Evolutionary conservation across 2,797 vertebrate species (phyloP).

Genomic region (Hyperoplus lanceolatus): DNA sequence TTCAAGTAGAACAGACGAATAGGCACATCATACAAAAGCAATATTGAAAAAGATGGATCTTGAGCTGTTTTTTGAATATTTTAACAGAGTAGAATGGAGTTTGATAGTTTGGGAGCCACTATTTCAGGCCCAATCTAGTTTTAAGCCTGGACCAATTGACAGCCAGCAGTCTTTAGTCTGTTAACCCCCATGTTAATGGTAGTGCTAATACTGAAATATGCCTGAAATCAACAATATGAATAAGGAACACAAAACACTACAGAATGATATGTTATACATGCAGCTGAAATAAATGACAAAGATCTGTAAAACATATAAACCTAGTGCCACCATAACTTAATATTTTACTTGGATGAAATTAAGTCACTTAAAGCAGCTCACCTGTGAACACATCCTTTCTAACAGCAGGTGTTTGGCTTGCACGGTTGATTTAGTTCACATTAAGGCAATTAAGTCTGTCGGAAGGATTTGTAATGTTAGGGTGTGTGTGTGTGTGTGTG

Average conservation of each 20-base stretch:
- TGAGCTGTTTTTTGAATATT: no score
- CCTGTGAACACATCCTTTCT: slow-evolving; percentile 27
- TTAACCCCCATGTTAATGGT: background rate
- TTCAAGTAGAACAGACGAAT: no score
- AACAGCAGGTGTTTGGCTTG: slow-evolving; percentile 27
- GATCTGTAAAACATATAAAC: slow-evolving; percentile 9
- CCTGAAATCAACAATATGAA: background rate
- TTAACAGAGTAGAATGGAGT: no score
- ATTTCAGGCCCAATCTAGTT: no score
- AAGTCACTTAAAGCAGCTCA: slow-evolving; percentile 46
- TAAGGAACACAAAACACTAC: background rate
- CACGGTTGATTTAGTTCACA: slow-evolving; percentile 7
- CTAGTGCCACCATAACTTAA: background rate
- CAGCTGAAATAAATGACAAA: background rate
- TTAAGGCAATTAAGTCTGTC: slow-evolving; percentile 9
- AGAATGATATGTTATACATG: background rate
- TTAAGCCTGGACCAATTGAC: no score
- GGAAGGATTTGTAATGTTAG: slow-evolving; percentile 17
- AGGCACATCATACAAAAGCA: no score
- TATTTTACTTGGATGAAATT: slow-evolving; percentile 10
- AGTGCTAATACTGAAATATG: background rate
- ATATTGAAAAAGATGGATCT: no score
- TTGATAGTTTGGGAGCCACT: no score
- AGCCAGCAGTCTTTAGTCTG: no score
- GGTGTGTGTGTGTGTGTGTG: slow-evolving; percentile 23